A percentile compares a stretch with the other conserved stretches of the same genome.
These are phyloP conservation scores for Caradrina clavipalpis DNA, from an alignment of 2,888 invertebrate genomes.

Conservation along the genomic window DNA sequence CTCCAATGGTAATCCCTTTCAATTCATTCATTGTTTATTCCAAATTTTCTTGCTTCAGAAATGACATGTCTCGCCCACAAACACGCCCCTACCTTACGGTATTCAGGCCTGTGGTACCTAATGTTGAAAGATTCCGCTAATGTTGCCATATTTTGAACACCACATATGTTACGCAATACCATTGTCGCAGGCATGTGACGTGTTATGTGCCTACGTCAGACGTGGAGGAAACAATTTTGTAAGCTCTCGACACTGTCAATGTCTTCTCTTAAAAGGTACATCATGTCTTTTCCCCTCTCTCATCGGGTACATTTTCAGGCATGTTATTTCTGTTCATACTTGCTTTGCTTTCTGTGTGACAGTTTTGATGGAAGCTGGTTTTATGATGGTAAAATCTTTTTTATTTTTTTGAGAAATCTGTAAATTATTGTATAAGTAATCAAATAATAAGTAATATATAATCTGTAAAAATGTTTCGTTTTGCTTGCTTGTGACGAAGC, in stretches of 20 bases:
- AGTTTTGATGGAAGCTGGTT: slow-evolving; percentile 1
- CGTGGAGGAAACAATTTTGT: slow-evolving; percentile 29
- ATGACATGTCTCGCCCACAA: slow-evolving; percentile 34
- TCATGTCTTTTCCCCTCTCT: slow-evolving; percentile 18
- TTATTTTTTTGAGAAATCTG: not conserved
- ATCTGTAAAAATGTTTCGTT: no score
- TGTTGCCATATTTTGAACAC: slow-evolving; percentile 63
- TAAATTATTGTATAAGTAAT: no score
- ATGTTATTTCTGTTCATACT: slow-evolving; percentile 27
- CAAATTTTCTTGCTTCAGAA: not conserved
- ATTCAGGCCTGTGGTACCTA: slow-evolving; percentile 43
- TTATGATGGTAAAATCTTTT: not conserved
- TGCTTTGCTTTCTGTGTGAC: slow-evolving; percentile 9
- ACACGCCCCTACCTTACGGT: slow-evolving; percentile 44
- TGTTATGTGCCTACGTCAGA: slow-evolving; percentile 26
- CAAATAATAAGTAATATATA: no score
- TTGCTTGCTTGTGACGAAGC: no score
- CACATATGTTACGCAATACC: slow-evolving; percentile 53
- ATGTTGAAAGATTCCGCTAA: slow-evolving; percentile 63
- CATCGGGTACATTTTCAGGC: slow-evolving; percentile 21
- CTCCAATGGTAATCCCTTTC: not conserved
- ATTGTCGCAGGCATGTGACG: slow-evolving; percentile 44
- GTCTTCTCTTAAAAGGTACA: slow-evolving; percentile 27
- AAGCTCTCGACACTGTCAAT: slow-evolving; percentile 39
- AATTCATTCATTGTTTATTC: not conserved